Conservation (phyloP, 2,888 invertebrate genomes). For the Ceramica pisi region DNA sequence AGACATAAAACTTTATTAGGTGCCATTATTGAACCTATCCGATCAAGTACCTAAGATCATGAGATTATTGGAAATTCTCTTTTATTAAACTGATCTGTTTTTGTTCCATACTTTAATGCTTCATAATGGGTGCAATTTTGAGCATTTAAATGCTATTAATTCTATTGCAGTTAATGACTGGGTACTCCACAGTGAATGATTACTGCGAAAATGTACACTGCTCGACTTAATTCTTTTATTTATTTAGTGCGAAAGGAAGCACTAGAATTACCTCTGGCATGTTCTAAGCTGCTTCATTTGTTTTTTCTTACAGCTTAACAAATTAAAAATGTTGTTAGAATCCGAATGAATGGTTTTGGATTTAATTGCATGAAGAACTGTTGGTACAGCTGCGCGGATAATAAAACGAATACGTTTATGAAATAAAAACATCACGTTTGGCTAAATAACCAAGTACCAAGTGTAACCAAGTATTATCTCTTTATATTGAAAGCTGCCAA, state of each 20-base stretch:
- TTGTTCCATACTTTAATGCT: constrained; percentile 9
- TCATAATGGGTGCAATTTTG: constrained; percentile 44
- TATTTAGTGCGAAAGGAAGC: constrained; percentile 34
- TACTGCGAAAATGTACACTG: constrained; percentile 28
- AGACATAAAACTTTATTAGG: neutral
- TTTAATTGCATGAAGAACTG: neutral
- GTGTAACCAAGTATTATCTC: neutral
- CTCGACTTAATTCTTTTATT: constrained; percentile 30
- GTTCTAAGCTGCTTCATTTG: constrained; percentile 4
- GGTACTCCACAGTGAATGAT: constrained; percentile 45
- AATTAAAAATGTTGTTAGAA: constrained; percentile 2
- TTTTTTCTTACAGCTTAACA: neutral
- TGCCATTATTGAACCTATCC: constrained; percentile 22
- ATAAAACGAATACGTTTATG: neutral
- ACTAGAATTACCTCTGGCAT: constrained; percentile 8
- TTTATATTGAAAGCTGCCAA: constrained; percentile 10
- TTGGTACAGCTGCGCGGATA: neutral
- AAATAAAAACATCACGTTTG: neutral
- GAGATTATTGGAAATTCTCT: constrained; percentile 36
- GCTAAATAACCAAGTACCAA: neutral
- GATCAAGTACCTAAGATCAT: constrained; percentile 15
- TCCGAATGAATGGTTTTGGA: neutral
- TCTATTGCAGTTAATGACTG: constrained; percentile 57
- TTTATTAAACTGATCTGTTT: constrained; percentile 33
- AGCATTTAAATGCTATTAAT: constrained; percentile 58